Evolutionary conservation across 2,797 vertebrate genomes (phyloP).

Genomic region (Eupleurogrammus muticus): DNA sequence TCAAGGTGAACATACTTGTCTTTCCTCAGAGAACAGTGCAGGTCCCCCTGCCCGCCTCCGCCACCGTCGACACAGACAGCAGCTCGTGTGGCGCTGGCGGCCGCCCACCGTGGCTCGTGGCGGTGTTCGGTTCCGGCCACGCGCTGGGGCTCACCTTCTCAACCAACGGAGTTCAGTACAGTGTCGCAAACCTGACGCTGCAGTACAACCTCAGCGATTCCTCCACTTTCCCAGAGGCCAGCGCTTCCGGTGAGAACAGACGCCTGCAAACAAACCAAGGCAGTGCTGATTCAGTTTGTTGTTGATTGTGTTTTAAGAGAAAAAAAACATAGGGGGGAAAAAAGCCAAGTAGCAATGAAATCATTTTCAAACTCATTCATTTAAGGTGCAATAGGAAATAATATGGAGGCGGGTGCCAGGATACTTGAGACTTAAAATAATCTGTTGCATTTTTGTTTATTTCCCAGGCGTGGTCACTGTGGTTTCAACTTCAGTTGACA

Average conservation of each 20-base stretch:
- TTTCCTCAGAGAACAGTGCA: slow-evolving; percentile 64
- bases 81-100: slow-evolving; percentile 86
- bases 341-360: no score
- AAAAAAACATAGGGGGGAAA: no score
- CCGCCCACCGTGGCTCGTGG: slow-evolving; percentile 71
- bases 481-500: slow-evolving; percentile 66
- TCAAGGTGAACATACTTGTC: slow-evolving; percentile 12
- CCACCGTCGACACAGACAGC: slow-evolving; percentile 76
- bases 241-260: slow-evolving; percentile 80
- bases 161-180: slow-evolving; percentile 77
- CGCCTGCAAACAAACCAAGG: not conserved
- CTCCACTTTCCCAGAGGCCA: slow-evolving; percentile 82
- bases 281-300: not conserved
- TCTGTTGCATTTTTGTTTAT: not conserved
- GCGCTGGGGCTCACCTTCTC: slow-evolving; percentile 86
- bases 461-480: slow-evolving; percentile 70
- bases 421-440: not conserved
- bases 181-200: slow-evolving; percentile 83
- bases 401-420: not conserved
- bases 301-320: not conserved
- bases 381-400: not conserved
- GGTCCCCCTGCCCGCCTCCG: slow-evolving; percentile 81
- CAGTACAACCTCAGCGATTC: slow-evolving; percentile 89
- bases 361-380: no score
- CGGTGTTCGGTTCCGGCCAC: slow-evolving; percentile 86